These are phyloP conservation scores for Campoletis sonorensis DNA, from an alignment of 1,140 invertebrate species.

Conservation along the genomic window DNA sequence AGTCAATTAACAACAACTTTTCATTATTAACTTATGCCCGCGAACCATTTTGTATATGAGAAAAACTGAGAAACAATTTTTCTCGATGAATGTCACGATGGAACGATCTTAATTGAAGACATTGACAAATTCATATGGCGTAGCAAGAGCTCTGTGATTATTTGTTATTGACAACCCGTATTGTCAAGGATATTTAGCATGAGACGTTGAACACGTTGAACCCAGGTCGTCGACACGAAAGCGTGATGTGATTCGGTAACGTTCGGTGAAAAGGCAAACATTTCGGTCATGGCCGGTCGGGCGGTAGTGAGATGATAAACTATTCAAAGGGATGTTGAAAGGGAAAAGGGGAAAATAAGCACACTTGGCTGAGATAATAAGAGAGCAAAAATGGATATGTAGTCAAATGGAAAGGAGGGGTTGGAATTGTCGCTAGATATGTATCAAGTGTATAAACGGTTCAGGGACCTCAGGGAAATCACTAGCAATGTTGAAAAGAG, in stretches of 20 bases:
- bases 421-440: not conserved
- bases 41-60: no score
- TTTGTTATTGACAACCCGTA: not conserved
- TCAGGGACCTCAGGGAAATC: constrained; percentile 40
- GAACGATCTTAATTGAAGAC: no score
- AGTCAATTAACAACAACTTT: no score
- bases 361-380: constrained; percentile 7
- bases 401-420: not conserved
- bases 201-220: not conserved
- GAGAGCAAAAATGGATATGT: not conserved
- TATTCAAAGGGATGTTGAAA: not conserved
- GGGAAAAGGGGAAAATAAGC: not conserved
- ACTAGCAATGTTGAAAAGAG: constrained; percentile 29
- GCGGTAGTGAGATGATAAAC: not conserved
- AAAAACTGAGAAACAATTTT: no score
- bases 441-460: constrained; percentile 10
- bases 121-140: no score
- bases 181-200: not conserved
- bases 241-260: not conserved
- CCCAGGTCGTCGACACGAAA: not conserved
- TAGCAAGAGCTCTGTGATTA: not conserved
- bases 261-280: not conserved
- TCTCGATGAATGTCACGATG: no score
- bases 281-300: not conserved
- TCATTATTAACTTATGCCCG: no score